phyloP scores from a whole-genome alignment of 2,797 vertebrate species.

The Bovichtus variegatus region DNA sequence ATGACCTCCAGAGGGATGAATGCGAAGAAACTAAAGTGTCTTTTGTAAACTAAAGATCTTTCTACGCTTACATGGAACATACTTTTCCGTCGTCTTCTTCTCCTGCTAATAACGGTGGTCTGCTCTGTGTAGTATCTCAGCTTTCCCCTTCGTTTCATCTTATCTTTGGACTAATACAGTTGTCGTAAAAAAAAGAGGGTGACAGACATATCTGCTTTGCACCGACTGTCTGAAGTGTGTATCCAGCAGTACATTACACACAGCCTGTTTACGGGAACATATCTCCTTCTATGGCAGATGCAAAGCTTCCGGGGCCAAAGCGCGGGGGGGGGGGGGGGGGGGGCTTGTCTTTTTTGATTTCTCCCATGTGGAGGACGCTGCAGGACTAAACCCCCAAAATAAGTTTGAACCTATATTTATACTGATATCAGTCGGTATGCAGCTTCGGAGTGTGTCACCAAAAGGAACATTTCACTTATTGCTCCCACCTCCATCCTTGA shows the following conservation, averaged over 20 bases:
- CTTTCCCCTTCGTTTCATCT: background rate
- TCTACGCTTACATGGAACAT: too few species aligned
- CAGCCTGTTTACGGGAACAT: conserved; percentile 56
- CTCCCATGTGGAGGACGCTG: conserved; percentile 20
- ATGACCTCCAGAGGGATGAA: background rate
- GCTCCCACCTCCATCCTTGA: too few species aligned
- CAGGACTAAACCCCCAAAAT: conserved; percentile 12
- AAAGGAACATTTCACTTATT: too few species aligned
- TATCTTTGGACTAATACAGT: conserved; percentile 2
- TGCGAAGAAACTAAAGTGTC: background rate
- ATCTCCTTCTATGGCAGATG: conserved; percentile 65
- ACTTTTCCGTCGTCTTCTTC: background rate
- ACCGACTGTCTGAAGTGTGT: conserved; percentile 9
- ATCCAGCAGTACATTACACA: conserved; percentile 33
- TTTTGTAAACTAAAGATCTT: too few species aligned
- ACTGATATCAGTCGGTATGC: background rate
- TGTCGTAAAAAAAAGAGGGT: background rate
- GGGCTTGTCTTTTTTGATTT: conserved; percentile 31
- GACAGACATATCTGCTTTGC: background rate
- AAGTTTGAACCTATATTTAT: background rate
- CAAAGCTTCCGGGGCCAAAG: conserved; percentile 44
- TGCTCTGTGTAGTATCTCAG: background rate
- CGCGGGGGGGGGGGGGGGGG: conserved; percentile 18
- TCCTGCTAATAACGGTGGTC: background rate
- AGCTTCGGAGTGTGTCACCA: background rate